A percentile compares a stretch with the other conserved stretches of the same genome.
phyloP scores from a whole-genome alignment of 2,797 vertebrate genomes.

The Neosilurus mollespiculum region DNA sequence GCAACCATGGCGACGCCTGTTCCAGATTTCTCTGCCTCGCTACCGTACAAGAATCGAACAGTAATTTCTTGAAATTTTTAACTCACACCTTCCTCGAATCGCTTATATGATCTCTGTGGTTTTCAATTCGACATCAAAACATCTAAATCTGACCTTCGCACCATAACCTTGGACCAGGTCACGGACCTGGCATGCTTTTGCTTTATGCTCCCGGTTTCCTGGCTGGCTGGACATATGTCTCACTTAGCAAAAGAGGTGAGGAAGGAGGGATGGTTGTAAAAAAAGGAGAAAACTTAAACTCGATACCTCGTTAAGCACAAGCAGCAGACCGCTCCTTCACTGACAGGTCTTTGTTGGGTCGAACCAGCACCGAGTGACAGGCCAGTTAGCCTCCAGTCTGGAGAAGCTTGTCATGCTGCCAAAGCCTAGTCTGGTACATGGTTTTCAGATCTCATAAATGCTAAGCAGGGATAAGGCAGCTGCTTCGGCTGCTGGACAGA shows the following conservation, averaged over 20 bases:
- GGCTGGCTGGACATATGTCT: constrained; percentile 37
- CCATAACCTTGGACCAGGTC: not conserved
- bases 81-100: not conserved
- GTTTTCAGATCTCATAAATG: constrained; percentile 61
- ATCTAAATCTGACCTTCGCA: constrained; percentile 8
- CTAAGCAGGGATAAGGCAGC: constrained; percentile 54
- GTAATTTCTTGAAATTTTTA: not conserved
- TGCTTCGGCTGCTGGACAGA: constrained; percentile 50
- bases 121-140: not conserved
- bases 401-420: constrained; percentile 57
- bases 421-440: constrained; percentile 53
- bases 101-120: not conserved
- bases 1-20: constrained; percentile 33
- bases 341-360: constrained; percentile 52
- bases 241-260: constrained; percentile 33
- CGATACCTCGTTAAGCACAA: constrained; percentile 45
- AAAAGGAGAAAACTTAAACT: constrained; percentile 31
- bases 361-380: constrained; percentile 55
- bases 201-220: constrained; percentile 10
- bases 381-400: constrained; percentile 57
- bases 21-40: constrained; percentile 41
- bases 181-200: constrained; percentile 2
- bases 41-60: constrained; percentile 19
- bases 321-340: constrained; percentile 46
- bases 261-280: too few relatives aligned